Conservation (phyloP, 2,888 invertebrate species). For the Caenorhabditis plicata region DNA sequence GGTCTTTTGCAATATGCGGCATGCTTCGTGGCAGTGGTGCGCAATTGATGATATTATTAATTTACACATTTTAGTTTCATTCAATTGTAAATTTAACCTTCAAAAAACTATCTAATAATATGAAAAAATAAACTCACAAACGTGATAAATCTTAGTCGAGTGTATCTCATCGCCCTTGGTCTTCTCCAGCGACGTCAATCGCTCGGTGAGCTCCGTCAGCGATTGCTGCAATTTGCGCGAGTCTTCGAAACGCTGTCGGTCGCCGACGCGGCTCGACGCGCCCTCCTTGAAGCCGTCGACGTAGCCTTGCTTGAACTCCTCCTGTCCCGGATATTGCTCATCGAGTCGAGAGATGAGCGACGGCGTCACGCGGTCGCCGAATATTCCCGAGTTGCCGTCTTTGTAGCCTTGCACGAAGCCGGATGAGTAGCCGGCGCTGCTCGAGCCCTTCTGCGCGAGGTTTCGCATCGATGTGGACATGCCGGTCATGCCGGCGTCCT, state of each 20-base stretch:
- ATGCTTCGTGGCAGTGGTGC: no score
- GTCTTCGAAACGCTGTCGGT: constrained; percentile 53
- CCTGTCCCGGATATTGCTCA: constrained; percentile 65
- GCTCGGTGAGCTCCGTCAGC: constrained; percentile 63
- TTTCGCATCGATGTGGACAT: constrained; percentile 65
- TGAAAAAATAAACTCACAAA: constrained; percentile 54
- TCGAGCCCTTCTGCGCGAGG: constrained; percentile 56
- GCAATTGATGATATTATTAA: no score
- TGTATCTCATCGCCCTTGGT: constrained; percentile 65
- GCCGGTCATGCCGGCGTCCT: constrained; percentile 64
- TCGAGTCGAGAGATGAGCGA: constrained; percentile 63
- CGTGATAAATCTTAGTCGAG: constrained; percentile 66
- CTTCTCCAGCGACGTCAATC: constrained; percentile 62
- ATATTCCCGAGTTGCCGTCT: constrained; percentile 65
- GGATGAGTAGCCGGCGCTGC: constrained; percentile 61
- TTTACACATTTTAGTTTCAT: neutral
- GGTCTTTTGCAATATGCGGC: no score
- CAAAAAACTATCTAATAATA: neutral
- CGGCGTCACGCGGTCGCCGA: constrained; percentile 64
- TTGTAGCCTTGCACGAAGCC: constrained; percentile 66
- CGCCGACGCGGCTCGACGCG: constrained; percentile 45
- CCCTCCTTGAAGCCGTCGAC: constrained; percentile 66
- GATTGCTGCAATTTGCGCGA: constrained; percentile 60
- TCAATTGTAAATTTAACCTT: no score
- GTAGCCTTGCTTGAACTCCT: constrained; percentile 65